Conservation (phyloP, 2,797 vertebrate species). For the Huso huso region DNA sequence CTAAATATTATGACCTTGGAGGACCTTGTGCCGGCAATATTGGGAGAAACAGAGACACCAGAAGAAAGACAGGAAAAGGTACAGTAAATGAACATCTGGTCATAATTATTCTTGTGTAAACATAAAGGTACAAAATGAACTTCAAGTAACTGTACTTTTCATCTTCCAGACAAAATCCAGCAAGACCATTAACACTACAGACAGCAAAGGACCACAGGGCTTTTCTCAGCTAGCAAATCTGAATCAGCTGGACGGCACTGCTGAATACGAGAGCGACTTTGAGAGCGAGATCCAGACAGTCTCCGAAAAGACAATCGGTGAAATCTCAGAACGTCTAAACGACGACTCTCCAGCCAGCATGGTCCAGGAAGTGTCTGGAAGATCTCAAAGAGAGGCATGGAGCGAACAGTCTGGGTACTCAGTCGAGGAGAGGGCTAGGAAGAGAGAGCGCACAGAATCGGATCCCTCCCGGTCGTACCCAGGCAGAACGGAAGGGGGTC, state of each 20-base stretch:
- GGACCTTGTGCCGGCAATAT: conserved; percentile 52
- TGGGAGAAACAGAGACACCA: conserved; percentile 22
- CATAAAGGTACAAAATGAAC: not conserved
- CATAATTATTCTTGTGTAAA: not conserved
- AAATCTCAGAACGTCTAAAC: conserved; percentile 59
- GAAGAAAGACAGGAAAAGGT: conserved; percentile 40
- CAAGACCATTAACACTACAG: not conserved
- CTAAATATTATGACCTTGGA: conserved; percentile 75
- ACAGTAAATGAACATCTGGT: conserved; percentile 21
- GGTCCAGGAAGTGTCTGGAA: conserved; percentile 23
- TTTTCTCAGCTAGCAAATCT: not conserved
- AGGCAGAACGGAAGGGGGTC: no score
- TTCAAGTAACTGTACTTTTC: not conserved
- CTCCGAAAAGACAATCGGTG: conserved; percentile 22
- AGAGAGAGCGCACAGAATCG: no score
- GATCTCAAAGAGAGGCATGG: conserved; percentile 13
- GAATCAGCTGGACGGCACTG: conserved; percentile 4
- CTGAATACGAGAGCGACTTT: conserved; percentile 41
- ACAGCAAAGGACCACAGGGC: not conserved
- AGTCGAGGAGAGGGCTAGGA: conserved; percentile 20
- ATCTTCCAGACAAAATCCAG: not conserved
- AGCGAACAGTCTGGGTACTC: conserved; percentile 17
- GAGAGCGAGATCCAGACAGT: conserved; percentile 40
- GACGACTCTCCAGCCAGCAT: conserved; percentile 21
- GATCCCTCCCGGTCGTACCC: no score